A percentile compares a stretch with the other conserved stretches of the same genome.
These are phyloP conservation scores for Salpingus planirostris DNA, from an alignment of 2,888 invertebrate species.

Conservation along the genomic window DNA sequence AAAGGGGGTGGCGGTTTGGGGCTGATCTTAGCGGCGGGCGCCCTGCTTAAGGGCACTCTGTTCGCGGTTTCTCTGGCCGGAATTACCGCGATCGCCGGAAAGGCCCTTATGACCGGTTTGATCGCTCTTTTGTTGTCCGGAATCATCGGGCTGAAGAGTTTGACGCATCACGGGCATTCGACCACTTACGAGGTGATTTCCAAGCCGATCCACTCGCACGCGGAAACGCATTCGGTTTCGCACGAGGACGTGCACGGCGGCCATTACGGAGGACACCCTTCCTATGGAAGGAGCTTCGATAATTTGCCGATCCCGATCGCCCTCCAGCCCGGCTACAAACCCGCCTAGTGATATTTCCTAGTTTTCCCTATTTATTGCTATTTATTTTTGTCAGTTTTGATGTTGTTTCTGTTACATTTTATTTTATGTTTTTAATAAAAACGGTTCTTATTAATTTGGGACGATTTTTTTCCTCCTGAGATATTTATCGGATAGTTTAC, in stretches of 20 bases:
- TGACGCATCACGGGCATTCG: conserved; percentile 58
- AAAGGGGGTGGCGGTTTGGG: conserved; percentile 44
- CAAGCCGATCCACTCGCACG: conserved; percentile 67
- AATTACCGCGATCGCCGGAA: conserved; percentile 69
- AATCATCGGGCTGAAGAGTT: conserved; percentile 64
- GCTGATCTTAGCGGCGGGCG: conserved; percentile 41
- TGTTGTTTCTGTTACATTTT: too few species aligned
- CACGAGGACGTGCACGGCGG: conserved; percentile 53
- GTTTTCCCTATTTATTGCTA: conserved; percentile 11
- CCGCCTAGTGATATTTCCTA: conserved; percentile 43
- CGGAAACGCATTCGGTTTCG: conserved; percentile 56
- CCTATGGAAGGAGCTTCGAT: conserved; percentile 47
- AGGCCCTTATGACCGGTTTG: conserved; percentile 73
- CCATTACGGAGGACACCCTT: conserved; percentile 40
- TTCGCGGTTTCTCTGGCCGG: conserved; percentile 63
- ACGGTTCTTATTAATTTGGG: too few species aligned
- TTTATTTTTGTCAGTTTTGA: conserved; percentile 16
- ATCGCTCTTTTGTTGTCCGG: conserved; percentile 72
- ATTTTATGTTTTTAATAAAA: too few species aligned
- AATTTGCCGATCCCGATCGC: conserved; percentile 38
- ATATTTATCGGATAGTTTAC: too few species aligned
- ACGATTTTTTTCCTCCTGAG: too few species aligned
- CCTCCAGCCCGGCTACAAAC: conserved; percentile 50
- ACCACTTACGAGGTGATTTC: conserved; percentile 80
- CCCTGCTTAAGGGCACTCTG: conserved; percentile 58